These are phyloP conservation scores for Orussus abietinus DNA, from an alignment of 1,140 invertebrate species.

Conservation along the genomic window DNA sequence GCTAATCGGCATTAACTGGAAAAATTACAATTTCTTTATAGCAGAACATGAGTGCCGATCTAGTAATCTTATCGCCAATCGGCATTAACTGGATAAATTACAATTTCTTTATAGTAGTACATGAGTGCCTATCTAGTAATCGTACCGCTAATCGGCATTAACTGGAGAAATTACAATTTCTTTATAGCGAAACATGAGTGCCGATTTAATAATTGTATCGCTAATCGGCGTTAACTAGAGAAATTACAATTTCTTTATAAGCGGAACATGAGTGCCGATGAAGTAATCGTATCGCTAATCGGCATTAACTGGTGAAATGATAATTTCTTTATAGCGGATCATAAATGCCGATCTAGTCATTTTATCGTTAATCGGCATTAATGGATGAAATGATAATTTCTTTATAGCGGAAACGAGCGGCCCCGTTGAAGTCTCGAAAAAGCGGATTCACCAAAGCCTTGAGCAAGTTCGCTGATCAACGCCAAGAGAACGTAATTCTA, in stretches of 20 bases:
- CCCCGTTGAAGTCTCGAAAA: not conserved
- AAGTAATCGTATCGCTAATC: not conserved
- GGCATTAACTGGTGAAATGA: not conserved
- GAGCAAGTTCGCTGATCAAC: slow-evolving; percentile 1
- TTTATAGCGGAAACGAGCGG: slow-evolving; percentile 1
- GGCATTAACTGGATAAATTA: no score
- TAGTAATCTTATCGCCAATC: no score
- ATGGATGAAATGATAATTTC: not conserved
- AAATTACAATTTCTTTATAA: not conserved
- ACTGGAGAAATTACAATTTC: no score
- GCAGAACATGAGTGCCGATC: no score
- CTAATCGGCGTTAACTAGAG: not conserved
- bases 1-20: no score
- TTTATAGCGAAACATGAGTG: no score
- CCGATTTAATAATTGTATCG: not conserved
- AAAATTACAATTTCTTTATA: no score
- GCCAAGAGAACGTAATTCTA: slow-evolving; percentile 3
- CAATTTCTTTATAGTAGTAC: no score
- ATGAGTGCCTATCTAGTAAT: no score
- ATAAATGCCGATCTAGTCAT: no score
- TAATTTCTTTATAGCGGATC: no score
- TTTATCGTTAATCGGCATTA: not conserved
- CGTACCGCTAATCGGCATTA: no score
- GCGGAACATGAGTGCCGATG: not conserved
- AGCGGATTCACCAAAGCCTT: not conserved